These are phyloP conservation scores for Platichthys flesus DNA, from an alignment of 2,113 vertebrate species.

Conservation along the genomic window DNA sequence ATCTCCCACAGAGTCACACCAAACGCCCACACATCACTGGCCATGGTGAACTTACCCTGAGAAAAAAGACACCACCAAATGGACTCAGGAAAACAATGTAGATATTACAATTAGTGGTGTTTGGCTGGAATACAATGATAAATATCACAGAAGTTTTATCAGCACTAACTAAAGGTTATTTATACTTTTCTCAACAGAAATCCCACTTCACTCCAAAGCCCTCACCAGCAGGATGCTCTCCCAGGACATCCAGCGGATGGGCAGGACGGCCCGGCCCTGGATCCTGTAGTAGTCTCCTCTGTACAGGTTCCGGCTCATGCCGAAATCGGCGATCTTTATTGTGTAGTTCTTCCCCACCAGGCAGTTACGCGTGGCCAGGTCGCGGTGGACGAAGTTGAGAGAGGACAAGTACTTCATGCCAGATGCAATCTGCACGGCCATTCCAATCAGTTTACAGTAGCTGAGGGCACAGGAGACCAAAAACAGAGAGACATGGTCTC, in stretches of 20 bases:
- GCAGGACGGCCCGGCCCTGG: conserved; percentile 96
- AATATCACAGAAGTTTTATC: not conserved
- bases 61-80: conserved; percentile 1
- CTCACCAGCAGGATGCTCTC: conserved; percentile 95
- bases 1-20: conserved; percentile 97
- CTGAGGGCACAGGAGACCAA: conserved; percentile 69
- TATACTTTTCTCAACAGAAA: not conserved
- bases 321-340: conserved; percentile 98
- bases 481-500: not conserved
- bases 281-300: conserved; percentile 97
- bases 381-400: conserved; percentile 97
- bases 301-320: conserved; percentile 98
- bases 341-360: conserved; percentile 93
- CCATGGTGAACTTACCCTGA: conserved; percentile 97
- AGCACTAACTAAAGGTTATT: not conserved
- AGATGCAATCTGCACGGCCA: conserved; percentile 93
- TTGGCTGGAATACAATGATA: not conserved
- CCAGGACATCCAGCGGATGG: conserved; percentile 99
- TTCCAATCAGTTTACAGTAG: conserved; percentile 86
- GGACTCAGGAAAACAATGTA: too few relatives aligned
- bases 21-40: conserved; percentile 96
- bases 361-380: conserved; percentile 97
- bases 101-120: not conserved
- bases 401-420: conserved; percentile 98
- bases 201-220: not conserved